Percentiles rank a stretch among this genome's conserved stretches.
Conservation (phyloP, 2,797 vertebrate species). For the Tangara arthus region DNA sequence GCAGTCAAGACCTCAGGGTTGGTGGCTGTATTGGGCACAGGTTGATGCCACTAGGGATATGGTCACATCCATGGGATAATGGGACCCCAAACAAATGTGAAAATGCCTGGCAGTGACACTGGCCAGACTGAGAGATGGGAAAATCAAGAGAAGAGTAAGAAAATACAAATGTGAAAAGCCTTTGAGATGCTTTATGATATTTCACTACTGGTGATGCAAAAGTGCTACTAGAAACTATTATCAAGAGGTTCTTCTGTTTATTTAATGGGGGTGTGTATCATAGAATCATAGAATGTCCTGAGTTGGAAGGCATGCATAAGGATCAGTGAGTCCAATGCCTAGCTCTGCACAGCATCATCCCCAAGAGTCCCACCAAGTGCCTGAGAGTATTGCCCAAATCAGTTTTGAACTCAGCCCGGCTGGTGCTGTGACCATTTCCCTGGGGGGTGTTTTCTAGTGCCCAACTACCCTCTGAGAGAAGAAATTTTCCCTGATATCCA, state of each 20-base stretch:
- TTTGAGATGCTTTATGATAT: not conserved
- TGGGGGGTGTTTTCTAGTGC: not conserved
- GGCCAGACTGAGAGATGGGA: not conserved
- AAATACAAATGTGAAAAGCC: not conserved
- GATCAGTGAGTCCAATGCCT: no score
- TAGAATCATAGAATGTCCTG: not conserved
- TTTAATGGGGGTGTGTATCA: not conserved
- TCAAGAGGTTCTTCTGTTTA: not conserved
- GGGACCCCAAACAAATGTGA: not conserved
- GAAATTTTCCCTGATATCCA: not conserved
- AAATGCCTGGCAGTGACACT: not conserved
- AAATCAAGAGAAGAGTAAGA: not conserved
- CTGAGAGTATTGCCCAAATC: not conserved
- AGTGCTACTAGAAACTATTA: not conserved
- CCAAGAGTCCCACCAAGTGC: not conserved
- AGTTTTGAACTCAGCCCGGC: not conserved
- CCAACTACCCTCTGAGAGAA: not conserved
- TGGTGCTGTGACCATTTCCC: not conserved
- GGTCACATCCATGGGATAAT: fast-evolving
- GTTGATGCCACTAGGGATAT: not conserved
- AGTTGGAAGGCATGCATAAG: not conserved
- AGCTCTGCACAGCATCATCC: not conserved
- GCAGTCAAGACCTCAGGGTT: not conserved
- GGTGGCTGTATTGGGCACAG: not conserved
- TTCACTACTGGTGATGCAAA: not conserved